phyloP scores from a whole-genome alignment of 2,113 vertebrate species.

The Antennarius striatus region DNA sequence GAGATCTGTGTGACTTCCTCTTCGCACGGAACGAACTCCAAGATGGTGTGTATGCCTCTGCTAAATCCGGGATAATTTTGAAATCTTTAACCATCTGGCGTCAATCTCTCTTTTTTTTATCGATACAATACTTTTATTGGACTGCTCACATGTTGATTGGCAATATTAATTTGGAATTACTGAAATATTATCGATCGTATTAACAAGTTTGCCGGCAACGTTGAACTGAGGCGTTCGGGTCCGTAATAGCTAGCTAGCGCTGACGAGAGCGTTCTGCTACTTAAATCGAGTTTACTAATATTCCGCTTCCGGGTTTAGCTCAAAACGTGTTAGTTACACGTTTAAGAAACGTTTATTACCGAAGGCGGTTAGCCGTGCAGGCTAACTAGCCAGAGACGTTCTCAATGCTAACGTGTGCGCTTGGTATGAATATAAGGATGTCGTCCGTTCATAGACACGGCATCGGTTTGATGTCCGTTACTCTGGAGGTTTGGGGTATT shows the following conservation, averaged over 20 bases:
- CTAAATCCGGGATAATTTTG: not conserved
- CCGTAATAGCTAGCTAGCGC: not conserved
- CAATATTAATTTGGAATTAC: not conserved
- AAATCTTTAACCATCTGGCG: constrained; percentile 71
- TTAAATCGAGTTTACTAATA: too few relatives aligned
- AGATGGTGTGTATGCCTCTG: constrained; percentile 76
- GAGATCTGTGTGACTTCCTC: constrained; percentile 70
- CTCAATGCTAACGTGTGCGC: not conserved
- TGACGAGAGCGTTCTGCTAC: too few relatives aligned
- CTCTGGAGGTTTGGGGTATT: too few relatives aligned
- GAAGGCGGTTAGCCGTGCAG: not conserved
- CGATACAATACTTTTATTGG: accelerated
- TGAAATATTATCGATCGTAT: accelerated
- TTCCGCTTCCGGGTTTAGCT: too few relatives aligned
- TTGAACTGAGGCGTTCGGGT: not conserved
- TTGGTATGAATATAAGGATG: not conserved
- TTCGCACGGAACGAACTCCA: constrained; percentile 79
- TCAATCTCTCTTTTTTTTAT: accelerated
- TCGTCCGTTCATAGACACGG: too few relatives aligned
- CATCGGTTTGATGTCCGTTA: too few relatives aligned
- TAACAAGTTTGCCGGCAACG: not conserved
- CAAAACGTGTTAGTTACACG: too few relatives aligned
- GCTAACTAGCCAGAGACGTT: constrained; percentile 8
- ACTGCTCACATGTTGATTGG: accelerated
- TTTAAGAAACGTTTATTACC: too few relatives aligned